Conservation (phyloP, 92 coral and sea anemone genomes). For the Porites cylindrica region DNA sequence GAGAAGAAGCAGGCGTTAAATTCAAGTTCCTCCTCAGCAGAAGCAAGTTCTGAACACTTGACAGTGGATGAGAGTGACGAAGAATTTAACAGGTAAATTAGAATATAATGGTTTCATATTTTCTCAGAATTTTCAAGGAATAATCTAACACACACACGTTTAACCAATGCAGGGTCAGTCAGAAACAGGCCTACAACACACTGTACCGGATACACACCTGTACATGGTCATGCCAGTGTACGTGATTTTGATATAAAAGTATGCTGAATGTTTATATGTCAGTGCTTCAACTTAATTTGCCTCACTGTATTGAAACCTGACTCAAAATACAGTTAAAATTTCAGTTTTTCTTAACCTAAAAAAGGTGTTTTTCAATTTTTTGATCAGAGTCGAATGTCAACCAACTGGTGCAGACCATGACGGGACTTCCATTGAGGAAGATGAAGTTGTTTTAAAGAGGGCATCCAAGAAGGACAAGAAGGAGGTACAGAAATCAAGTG, state of each 20-base stretch:
- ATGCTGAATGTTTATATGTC: conserved; percentile 13
- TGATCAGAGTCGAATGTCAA: conserved; percentile 7
- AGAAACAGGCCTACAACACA: not conserved
- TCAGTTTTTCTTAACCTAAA: not conserved
- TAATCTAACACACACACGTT: not conserved
- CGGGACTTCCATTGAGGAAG: conserved; percentile 15
- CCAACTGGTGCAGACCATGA: conserved; percentile 8
- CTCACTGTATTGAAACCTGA: conserved; percentile 2
- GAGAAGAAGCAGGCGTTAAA: conserved; percentile 41
- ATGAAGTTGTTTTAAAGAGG: conserved; percentile 32
- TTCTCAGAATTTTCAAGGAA: conserved; percentile 13
- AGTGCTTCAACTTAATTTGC: conserved; percentile 17
- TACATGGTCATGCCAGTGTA: conserved; percentile 2
- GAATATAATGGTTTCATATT: not conserved
- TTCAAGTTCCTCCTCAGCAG: conserved; percentile 47
- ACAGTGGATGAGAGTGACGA: conserved; percentile 34
- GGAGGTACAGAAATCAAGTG: conserved; percentile 35
- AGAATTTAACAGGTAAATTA: conserved; percentile 27
- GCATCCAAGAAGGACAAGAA: conserved; percentile 8
- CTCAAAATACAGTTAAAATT: conserved; percentile 2
- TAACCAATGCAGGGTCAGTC: not conserved
- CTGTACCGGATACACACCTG: conserved; percentile 6
- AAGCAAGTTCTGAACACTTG: conserved; percentile 46
- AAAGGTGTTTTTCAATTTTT: not conserved
- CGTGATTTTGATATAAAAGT: not conserved